Conservation (phyloP, 2,113 vertebrate species). For the Condylura cristata region DNA sequence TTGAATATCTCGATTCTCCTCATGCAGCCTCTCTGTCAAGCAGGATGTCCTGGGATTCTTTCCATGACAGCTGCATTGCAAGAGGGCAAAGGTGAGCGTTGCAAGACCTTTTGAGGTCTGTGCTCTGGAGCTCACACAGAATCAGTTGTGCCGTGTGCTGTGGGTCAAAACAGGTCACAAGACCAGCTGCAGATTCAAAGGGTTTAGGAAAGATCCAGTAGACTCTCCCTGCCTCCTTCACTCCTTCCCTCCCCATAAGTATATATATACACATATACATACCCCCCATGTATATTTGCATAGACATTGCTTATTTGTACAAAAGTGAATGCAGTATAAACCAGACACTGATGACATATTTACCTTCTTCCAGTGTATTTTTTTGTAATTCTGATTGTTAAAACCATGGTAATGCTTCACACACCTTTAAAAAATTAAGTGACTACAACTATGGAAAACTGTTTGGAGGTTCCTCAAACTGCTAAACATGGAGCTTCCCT, state of each 20-base stretch:
- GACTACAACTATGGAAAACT: too few relatives aligned
- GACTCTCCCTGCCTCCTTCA: too few relatives aligned
- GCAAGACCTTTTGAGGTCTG: not conserved
- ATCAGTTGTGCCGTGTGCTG: conserved; percentile 17
- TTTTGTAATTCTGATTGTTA: conserved; percentile 30
- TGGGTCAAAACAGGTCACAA: not conserved
- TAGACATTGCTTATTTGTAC: not conserved
- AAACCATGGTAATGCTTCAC: not conserved
- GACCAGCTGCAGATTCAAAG: not conserved
- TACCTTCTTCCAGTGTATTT: not conserved
- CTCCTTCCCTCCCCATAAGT: too few relatives aligned
- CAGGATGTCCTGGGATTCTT: not conserved
- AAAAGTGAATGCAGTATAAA: conserved; percentile 23
- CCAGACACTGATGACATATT: conserved; percentile 16
- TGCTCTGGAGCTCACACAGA: not conserved
- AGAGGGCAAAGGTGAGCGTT: not conserved
- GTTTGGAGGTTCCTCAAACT: too few relatives aligned
- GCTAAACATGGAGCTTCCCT: too few relatives aligned
- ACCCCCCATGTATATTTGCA: too few relatives aligned
- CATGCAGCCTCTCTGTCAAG: not conserved
- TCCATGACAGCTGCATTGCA: not conserved
- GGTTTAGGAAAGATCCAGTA: not conserved
- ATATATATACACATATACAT: too few relatives aligned
- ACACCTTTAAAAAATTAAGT: not conserved
- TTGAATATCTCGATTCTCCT: not conserved